Evolutionary conservation across 1,140 invertebrate genomes (phyloP).

Genomic region (Dermatophagoides farinae): DNA sequence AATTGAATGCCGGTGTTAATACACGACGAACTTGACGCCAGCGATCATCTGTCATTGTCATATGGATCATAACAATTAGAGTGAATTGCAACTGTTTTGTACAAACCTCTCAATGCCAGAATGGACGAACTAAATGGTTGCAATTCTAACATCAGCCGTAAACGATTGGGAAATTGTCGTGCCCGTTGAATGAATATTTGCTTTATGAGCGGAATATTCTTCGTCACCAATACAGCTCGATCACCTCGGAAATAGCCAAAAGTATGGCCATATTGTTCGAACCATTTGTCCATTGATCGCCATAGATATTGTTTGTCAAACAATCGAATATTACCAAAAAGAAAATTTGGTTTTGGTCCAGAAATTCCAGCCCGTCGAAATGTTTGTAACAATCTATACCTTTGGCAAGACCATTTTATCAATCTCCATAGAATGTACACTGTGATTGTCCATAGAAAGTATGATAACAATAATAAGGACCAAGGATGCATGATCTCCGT

Average conservation of each 20-base stretch:
- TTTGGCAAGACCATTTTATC: constrained; percentile 1
- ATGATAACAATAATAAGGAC: too few species aligned
- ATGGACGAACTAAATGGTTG: constrained; percentile 24
- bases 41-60: background rate
- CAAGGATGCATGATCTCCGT: too few species aligned
- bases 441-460: too few species aligned
- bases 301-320: background rate
- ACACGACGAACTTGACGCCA: background rate
- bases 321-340: constrained; percentile 22
- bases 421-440: background rate
- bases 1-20: background rate
- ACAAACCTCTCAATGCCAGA: constrained; percentile 21
- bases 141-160: constrained; percentile 21
- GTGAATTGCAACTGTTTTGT: background rate
- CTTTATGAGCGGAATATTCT: constrained; percentile 24
- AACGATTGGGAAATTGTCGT: constrained; percentile 20
- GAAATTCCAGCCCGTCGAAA: constrained; percentile 20
- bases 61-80: background rate
- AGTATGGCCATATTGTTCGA: constrained; percentile 23
- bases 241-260: constrained; percentile 26
- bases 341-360: constrained; percentile 23
- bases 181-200: constrained; percentile 20
- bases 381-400: background rate
- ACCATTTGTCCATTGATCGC: constrained; percentile 22
- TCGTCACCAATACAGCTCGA: constrained; percentile 23